Evolutionary conservation across 2,797 vertebrate genomes (phyloP), one percentile per base, ranked within the genome.

Genomic region (Oreochromis mossambicus): DNA sequence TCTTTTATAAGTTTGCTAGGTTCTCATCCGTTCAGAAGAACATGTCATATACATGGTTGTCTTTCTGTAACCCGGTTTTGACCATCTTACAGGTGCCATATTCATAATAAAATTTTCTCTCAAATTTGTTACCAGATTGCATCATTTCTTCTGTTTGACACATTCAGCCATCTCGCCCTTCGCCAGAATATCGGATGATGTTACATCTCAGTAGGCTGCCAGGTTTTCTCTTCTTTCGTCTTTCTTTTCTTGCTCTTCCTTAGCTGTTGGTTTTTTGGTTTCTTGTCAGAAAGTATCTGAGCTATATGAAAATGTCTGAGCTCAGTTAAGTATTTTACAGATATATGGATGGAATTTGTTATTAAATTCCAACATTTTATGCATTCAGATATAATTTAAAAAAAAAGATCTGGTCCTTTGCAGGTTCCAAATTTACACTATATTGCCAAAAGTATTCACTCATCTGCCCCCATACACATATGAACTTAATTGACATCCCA

Each of bases 71-170:
- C 97, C 97, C 97, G 96, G 96, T 97, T 98, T 98, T 97, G 92
- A 97, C 97, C 98, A 99, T 98, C 98, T 96, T 94, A 97, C 98
- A 98, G 98, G 97, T 98, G 97, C 97, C 98, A 99, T 99, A 98
- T 98, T 98, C 98, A 99, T 98, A 99, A 99, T 99, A 99, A 96
- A 99, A 92, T 97, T 95, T 97, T 98, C 97, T 98, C 97, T 98
- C 97, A 96, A 97, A 98, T 98, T 98, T 98, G 95, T 97, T 98
- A 98, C 97, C 97, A 97, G 97, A 97, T 97, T 97, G 98, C 97
- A 98, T 98, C 95, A 97, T 98, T 98, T 98, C 95, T 98, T 98
- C 97, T 95, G 87, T 98, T 98, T 95, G 81, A 89, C 81, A 95
- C 97, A 97, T 98, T 97, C 95, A 96, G 95, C 93, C 97, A 97